phyloP scores from a whole-genome alignment of 2,888 invertebrate genomes.

The Balanococcus diminutus region DNA sequence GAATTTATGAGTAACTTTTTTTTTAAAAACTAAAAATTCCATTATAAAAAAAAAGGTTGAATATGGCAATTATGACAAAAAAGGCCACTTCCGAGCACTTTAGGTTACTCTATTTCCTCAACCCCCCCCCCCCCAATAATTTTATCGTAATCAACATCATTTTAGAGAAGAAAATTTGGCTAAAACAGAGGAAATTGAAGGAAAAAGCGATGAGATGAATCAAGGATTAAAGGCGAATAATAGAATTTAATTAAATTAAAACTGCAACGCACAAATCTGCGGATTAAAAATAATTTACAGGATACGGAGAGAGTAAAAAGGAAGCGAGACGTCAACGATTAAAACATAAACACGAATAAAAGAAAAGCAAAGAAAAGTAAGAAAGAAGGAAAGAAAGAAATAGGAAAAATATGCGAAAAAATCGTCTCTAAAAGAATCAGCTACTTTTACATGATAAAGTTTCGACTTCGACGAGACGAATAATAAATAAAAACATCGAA shows the following conservation, averaged over 20 bases:
- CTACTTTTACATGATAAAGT: neutral
- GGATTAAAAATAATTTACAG: slow-evolving; percentile 23
- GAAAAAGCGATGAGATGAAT: neutral
- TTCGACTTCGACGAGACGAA: neutral
- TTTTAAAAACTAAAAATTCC: too few species aligned
- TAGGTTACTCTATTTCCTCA: too few species aligned
- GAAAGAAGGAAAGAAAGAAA: neutral
- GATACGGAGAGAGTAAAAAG: neutral
- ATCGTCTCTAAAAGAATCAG: neutral
- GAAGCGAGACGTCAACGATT: neutral
- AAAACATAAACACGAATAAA: neutral
- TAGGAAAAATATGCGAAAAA: neutral
- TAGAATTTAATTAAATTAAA: slow-evolving; percentile 5
- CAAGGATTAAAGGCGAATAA: neutral
- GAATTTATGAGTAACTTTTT: too few species aligned
- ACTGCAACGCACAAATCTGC: neutral
- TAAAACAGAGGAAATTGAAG: neutral
- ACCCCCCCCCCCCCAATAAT: too few species aligned
- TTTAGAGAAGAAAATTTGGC: neutral
- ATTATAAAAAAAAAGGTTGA: neutral
- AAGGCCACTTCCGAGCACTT: too few species aligned
- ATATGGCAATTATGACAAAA: neutral
- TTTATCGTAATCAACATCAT: too few species aligned
- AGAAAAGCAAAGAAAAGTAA: neutral
- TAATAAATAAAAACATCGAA: neutral